These are phyloP conservation scores for Poeciliopsis prolifica DNA, from an alignment of 2,113 vertebrate genomes.

Conservation along the genomic window DNA sequence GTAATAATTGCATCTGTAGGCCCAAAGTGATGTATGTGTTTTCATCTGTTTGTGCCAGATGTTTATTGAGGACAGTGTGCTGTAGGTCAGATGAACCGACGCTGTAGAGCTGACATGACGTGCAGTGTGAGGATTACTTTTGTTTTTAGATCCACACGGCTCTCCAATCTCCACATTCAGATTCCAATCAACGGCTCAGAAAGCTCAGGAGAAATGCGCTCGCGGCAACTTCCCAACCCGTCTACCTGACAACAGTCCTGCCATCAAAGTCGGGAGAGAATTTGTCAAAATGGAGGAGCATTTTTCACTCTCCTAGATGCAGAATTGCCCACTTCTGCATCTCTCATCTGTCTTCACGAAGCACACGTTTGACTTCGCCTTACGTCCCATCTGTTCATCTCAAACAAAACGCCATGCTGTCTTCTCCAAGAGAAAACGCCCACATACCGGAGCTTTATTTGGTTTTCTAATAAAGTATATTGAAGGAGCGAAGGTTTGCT, in stretches of 20 bases:
- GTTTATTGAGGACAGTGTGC: conserved; percentile 32
- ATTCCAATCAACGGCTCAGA: conserved; percentile 43
- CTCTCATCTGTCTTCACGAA: conserved; percentile 20
- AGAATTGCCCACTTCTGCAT: not conserved
- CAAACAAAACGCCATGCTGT: conserved; percentile 23
- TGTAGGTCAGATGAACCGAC: conserved; percentile 20
- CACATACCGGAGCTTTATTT: conserved; percentile 30
- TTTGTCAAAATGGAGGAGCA: conserved; percentile 6
- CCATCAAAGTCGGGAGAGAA: conserved; percentile 36
- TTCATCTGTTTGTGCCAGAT: conserved; percentile 27
- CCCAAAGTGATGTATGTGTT: conserved; percentile 37
- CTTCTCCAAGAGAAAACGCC: conserved; percentile 34
- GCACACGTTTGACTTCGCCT: conserved; percentile 37
- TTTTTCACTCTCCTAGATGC: conserved; percentile 30
- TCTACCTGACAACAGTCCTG: conserved; percentile 52
- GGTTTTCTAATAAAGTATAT: conserved; percentile 52
- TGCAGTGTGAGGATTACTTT: conserved; percentile 30
- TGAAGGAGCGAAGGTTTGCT: conserved; percentile 38
- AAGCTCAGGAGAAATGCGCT: conserved; percentile 48
- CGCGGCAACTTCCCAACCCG: conserved; percentile 53
- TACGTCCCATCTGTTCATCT: conserved; percentile 45
- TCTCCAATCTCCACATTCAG: conserved; percentile 33
- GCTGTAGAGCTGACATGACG: conserved; percentile 43
- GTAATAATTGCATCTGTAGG: conserved; percentile 12
- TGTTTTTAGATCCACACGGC: conserved; percentile 20